phyloP scores from a whole-genome alignment of 2,113 vertebrate species.

The Solea solea region DNA sequence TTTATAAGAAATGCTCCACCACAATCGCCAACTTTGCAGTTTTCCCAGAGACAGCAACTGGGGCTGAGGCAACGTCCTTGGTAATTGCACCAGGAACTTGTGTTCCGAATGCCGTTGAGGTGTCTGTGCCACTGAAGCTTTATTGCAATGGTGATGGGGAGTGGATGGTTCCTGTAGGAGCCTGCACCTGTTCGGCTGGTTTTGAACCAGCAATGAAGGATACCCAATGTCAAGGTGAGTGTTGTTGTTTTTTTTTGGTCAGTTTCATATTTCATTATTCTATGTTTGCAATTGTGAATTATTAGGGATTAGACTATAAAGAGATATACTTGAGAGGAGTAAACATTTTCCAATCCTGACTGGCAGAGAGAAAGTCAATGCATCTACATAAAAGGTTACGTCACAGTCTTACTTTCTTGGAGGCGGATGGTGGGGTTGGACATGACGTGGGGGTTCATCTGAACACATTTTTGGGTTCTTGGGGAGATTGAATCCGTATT shows the following conservation, averaged over 20 bases:
- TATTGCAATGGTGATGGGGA: conserved; percentile 98
- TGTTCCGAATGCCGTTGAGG: conserved; percentile 91
- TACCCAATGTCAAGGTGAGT: conserved; percentile 92
- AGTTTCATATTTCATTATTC: conserved; percentile 4
- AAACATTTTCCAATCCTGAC: background rate
- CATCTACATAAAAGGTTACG: conserved; percentile 8
- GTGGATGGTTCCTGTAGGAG: conserved; percentile 98
- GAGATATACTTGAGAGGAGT: background rate
- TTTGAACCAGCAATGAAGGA: conserved; percentile 92
- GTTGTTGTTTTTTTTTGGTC: conserved; percentile 28
- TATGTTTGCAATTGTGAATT: conserved; percentile 2
- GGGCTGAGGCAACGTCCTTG: conserved; percentile 94
- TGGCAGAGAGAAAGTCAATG: background rate
- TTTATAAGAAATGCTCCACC: conserved; percentile 98
- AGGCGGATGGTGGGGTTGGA: background rate
- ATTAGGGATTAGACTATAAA: background rate
- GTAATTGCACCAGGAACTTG: conserved; percentile 97
- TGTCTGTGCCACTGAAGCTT: conserved; percentile 95
- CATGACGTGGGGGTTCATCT: background rate
- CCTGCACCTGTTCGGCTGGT: conserved; percentile 92
- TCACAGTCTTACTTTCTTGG: background rate
- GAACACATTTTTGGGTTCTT: conserved; percentile 5
- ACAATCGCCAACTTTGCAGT: conserved; percentile 95
- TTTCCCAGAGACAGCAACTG: conserved; percentile 96
- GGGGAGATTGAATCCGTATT: conserved; percentile 26